Evolutionary conservation across 2,797 vertebrate species (phyloP), one percentile per base, ranked within the genome.

Genomic region (Apodemus agrarius): DNA sequence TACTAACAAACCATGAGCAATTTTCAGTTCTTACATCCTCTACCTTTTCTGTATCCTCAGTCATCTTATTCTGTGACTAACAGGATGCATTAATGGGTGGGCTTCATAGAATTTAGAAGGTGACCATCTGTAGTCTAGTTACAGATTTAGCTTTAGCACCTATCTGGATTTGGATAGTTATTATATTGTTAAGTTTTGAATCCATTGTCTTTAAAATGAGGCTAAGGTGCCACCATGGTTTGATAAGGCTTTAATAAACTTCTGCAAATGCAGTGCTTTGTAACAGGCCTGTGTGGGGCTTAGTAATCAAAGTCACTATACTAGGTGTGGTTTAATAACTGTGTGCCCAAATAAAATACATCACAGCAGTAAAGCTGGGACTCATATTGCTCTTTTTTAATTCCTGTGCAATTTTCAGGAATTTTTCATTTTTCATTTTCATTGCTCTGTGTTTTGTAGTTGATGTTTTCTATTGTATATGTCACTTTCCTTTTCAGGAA

Each of bases 371-470:
- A 94, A 92, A 89, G 1, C 16, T 82, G 69, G 4, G 3, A 67
- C 81, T 80, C 40, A 17, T 2, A 1, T 2, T 34, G 75, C 80
- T 65, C 93, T 37, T 80, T 11, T 0, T 69, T 24, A 52, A 10
- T 65, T 6, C 31, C 59, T 19, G 0, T 37, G 29, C n/a, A 24
- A 83, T 16, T 69, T 80, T 21, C 19, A 49, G 22, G 17, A 21
- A 14, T 69, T 92, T 94, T 82, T 54, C 17, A 85, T 63, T 59
- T n/a, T n/a, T n/a, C n/a, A n/a, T 92, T 94, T 82, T 54, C 17
- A 85, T 63, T 59, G 61, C 69, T 88, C 0, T 49, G 16, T 40
- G 3, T 57, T 96, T 46, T 81, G 22, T 90, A 3, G 22, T 72
- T 75, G 43, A 37, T 90, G 2, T 84, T 90, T 21, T 87, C 87